Percentiles rank a stretch among this genome's conserved stretches.
Conservation (phyloP, 2,797 vertebrate species). For the Tapera naevia region DNA sequence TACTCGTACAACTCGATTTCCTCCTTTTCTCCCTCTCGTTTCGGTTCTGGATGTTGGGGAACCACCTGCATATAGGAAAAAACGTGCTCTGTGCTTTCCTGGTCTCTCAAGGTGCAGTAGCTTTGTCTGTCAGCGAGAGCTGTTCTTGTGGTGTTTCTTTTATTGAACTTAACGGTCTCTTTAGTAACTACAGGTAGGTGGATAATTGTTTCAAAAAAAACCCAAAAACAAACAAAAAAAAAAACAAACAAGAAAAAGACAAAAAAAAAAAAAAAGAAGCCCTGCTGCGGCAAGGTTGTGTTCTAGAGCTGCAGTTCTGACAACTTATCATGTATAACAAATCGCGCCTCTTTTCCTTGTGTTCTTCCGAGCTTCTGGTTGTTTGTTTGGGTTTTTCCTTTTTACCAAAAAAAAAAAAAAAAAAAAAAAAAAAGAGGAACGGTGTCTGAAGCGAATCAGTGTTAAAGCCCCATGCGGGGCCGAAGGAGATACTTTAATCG, state of each 20-base stretch:
- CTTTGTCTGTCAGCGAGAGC: constrained; percentile 78
- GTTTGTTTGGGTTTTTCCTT: not conserved
- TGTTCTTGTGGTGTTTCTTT: constrained; percentile 81
- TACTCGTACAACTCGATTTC: constrained; percentile 69
- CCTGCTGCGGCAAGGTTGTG: constrained; percentile 75
- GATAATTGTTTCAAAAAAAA: constrained; percentile 75
- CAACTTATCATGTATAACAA: constrained; percentile 75
- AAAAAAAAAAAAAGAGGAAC: constrained; percentile 67
- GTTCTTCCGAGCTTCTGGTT: constrained; percentile 81
- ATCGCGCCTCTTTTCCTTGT: constrained; percentile 69
- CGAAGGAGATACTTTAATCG: constrained; percentile 94
- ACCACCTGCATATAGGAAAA: constrained; percentile 75
- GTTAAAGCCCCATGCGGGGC: constrained; percentile 90
- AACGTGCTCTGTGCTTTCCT: constrained; percentile 79
- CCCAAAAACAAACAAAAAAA: not conserved
- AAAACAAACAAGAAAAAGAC: not conserved
- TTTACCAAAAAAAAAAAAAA: not conserved
- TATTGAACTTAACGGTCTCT: constrained; percentile 78
- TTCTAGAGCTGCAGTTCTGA: constrained; percentile 75
- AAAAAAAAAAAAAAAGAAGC: not conserved
- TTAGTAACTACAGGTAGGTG: constrained; percentile 80
- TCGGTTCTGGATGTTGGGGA: constrained; percentile 75
- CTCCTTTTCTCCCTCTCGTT: constrained; percentile 52
- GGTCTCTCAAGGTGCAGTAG: constrained; percentile 79
- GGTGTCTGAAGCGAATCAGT: constrained; percentile 86